Conservation (phyloP, 2,888 invertebrate species). For the Tupiocoris notatus region DNA sequence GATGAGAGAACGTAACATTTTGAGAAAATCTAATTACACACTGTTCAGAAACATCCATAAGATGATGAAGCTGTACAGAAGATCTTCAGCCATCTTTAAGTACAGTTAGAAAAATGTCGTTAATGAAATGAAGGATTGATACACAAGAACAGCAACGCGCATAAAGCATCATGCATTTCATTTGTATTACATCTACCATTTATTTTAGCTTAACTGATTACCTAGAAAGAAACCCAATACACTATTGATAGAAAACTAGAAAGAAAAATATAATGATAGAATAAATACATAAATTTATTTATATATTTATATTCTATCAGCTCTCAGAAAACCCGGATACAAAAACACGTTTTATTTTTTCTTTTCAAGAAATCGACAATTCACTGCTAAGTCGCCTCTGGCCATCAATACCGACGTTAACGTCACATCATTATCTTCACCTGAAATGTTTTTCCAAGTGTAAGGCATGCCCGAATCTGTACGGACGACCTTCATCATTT, state of each 20-base stretch:
- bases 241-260: background rate
- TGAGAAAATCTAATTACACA: too few relatives aligned
- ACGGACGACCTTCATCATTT: too few relatives aligned
- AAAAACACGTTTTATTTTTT: too few relatives aligned
- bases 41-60: background rate
- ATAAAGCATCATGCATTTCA: background rate
- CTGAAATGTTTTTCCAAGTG: too few relatives aligned
- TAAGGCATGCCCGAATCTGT: too few relatives aligned
- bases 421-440: too few relatives aligned
- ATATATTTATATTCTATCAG: background rate
- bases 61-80: background rate
- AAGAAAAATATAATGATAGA: background rate
- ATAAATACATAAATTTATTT: background rate
- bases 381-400: too few relatives aligned
- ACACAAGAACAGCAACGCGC: background rate
- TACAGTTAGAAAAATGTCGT: background rate
- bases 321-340: background rate
- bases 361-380: too few relatives aligned
- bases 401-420: too few relatives aligned
- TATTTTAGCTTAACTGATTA: background rate
- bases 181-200: background rate
- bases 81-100: background rate
- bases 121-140: background rate
- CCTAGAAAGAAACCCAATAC: background rate
- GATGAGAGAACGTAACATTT: too few relatives aligned